Evolutionary conservation across 2,797 vertebrate genomes (phyloP).

Genomic region (Mus caroli): DNA sequence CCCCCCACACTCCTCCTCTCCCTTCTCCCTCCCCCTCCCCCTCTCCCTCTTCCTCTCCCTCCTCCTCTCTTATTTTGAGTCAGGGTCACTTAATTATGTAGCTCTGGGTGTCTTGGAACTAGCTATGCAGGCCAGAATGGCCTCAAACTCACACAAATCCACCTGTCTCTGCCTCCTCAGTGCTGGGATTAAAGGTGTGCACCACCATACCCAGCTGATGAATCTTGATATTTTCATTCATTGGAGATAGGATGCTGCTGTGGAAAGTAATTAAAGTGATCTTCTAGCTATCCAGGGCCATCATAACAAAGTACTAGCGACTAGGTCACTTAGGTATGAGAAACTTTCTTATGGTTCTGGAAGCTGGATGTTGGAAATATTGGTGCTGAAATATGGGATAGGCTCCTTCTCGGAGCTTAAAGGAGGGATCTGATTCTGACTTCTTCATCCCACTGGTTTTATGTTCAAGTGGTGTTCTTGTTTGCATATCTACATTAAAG

Average conservation of each 20-base stretch:
- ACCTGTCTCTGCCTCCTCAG: neutral
- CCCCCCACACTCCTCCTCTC: fast-evolving
- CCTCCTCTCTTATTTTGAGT: neutral
- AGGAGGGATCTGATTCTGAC: neutral
- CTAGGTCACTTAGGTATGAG: neutral
- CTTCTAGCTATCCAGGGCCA: neutral
- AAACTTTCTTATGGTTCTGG: neutral
- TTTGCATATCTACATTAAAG: neutral
- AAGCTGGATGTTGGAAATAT: neutral
- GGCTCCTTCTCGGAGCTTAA: neutral
- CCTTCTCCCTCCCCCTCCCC: fast-evolving
- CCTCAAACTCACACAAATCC: neutral
- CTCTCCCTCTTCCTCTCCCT: fast-evolving
- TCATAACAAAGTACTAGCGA: neutral
- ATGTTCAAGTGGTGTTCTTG: neutral
- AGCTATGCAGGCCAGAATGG: neutral
- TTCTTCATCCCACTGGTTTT: neutral
- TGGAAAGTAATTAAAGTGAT: neutral
- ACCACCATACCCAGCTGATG: neutral
- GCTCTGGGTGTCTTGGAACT: neutral
- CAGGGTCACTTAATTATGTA: neutral
- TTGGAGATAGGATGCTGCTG: neutral
- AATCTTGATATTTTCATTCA: neutral
- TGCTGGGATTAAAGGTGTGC: neutral
- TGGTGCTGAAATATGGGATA: neutral